Conservation (phyloP, 2,113 vertebrate species). For the Panthera leo region DNA sequence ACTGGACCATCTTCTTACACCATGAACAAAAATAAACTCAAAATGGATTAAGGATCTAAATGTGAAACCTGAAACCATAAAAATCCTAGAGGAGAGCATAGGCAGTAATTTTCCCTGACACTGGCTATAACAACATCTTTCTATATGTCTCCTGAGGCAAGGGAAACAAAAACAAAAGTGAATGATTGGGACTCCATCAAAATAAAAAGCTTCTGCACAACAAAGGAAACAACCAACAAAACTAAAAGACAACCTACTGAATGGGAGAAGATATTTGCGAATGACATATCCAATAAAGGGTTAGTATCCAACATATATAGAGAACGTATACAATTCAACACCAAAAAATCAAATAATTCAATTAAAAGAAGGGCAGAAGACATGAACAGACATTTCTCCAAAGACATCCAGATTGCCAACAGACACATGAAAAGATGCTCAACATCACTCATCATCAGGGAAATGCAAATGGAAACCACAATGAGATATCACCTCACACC, state of each 20-base stretch:
- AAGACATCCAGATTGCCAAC: neutral
- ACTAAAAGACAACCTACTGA: neutral
- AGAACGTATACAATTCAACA: neutral
- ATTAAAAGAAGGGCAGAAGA: neutral
- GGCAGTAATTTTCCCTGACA: neutral
- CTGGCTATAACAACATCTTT: neutral
- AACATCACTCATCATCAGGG: neutral
- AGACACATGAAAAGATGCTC: neutral
- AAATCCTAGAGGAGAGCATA: neutral
- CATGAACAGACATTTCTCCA: neutral
- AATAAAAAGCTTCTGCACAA: neutral
- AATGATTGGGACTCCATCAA: neutral
- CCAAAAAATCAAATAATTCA: neutral
- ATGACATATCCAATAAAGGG: neutral
- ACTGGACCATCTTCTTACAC: neutral
- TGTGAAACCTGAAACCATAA: neutral
- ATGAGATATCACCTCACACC: neutral
- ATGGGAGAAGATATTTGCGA: neutral
- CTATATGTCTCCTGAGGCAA: neutral
- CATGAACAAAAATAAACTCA: neutral
- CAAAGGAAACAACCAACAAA: neutral
- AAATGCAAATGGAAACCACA: neutral
- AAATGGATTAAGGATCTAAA: neutral
- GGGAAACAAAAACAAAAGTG: neutral
- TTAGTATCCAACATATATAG: neutral